A percentile compares a stretch with the other conserved stretches of the same genome.
Conservation (phyloP, 2,888 invertebrate species). For the Dione vanillae region DNA sequence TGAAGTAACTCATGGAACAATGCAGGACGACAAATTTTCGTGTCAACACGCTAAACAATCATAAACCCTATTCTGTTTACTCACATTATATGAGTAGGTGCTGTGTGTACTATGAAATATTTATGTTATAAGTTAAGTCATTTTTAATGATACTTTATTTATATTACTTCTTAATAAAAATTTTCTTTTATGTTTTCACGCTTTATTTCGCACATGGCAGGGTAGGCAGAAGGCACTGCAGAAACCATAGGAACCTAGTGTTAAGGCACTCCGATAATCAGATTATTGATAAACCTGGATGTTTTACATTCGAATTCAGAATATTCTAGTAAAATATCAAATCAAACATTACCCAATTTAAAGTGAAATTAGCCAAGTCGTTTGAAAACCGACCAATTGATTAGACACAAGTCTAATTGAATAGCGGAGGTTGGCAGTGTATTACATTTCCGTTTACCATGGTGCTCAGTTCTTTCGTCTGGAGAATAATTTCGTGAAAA, state of each 20-base stretch:
- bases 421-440: slow-evolving; percentile 54
- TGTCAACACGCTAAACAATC: slow-evolving; percentile 57
- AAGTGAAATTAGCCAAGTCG: slow-evolving; percentile 53
- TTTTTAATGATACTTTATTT: no score
- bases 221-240: no score
- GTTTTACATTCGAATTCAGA: slow-evolving; percentile 35
- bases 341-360: slow-evolving; percentile 32
- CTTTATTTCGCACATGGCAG: no score
- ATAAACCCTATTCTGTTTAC: slow-evolving; percentile 46
- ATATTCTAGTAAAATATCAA: slow-evolving; percentile 48
- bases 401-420: slow-evolving; percentile 61
- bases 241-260: no score
- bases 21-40: slow-evolving; percentile 52
- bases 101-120: not conserved
- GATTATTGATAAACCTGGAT: slow-evolving; percentile 21
- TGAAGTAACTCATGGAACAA: slow-evolving; percentile 55
- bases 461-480: slow-evolving; percentile 19
- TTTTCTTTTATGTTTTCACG: no score
- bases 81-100: not conserved
- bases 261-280: no score
- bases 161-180: no score
- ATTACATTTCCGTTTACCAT: slow-evolving; percentile 49
- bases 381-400: slow-evolving; percentile 59
- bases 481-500: not conserved
- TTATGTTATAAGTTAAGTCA: no score